These are phyloP conservation scores for Micronisus gabar DNA, from an alignment of 2,113 vertebrate genomes.

Conservation along the genomic window DNA sequence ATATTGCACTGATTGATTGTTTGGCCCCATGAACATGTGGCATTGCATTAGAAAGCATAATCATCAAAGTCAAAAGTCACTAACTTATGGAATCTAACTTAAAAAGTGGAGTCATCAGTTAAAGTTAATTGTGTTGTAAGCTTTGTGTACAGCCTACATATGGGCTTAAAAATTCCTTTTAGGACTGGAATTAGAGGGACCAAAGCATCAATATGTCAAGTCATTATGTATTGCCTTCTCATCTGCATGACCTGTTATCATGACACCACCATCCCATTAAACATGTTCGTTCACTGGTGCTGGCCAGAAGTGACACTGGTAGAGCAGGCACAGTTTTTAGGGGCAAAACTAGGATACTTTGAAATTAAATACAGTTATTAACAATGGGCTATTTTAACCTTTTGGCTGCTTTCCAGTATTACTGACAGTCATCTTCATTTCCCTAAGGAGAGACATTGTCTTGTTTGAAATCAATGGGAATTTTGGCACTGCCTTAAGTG, in stretches of 20 bases:
- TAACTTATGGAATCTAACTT: not conserved
- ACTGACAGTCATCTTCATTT: not conserved
- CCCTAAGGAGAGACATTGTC: not conserved
- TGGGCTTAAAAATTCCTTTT: not conserved
- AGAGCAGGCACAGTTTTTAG: not conserved
- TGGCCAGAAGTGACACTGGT: not conserved
- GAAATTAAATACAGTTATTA: not conserved
- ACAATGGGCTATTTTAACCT: not conserved
- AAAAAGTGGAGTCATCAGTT: not conserved
- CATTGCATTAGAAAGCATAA: slow-evolving; percentile 5
- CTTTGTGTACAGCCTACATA: not conserved
- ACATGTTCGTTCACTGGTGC: not conserved
- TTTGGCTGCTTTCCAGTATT: not conserved
- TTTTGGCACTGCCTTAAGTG: not conserved
- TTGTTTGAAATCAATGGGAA: not conserved
- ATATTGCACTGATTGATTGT: slow-evolving; percentile 21
- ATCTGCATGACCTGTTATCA: not conserved
- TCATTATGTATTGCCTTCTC: not conserved
- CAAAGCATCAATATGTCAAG: not conserved
- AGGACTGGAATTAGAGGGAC: not conserved
- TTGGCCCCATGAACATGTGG: not conserved
- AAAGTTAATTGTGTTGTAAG: not conserved
- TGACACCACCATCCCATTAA: not conserved
- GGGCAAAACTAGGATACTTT: not conserved
- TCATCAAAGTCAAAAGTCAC: not conserved